A percentile compares a stretch with the other conserved stretches of the same genome.
Evolutionary conservation across 2,888 invertebrate genomes (phyloP).

Genomic region (Monopis laevigella): DNA sequence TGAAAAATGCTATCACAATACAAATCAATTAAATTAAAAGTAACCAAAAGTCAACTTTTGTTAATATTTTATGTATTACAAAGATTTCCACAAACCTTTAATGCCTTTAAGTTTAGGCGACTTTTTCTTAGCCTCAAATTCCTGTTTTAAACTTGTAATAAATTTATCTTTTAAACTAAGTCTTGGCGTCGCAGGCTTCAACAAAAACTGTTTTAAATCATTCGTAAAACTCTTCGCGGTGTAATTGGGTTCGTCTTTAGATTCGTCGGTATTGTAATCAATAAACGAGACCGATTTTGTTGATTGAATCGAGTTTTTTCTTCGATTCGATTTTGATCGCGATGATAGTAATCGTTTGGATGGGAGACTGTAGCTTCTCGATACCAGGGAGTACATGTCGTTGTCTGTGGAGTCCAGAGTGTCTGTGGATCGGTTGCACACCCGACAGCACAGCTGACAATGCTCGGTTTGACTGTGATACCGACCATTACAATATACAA

Average conservation of each 20-base stretch:
- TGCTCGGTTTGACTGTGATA: conserved; percentile 49
- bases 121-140: conserved; percentile 51
- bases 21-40: too few relatives aligned
- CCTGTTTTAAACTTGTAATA: conserved; percentile 56
- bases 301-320: conserved; percentile 56
- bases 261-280: conserved; percentile 50
- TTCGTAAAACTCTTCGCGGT: conserved; percentile 63
- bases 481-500: conserved; percentile 45
- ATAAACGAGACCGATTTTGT: conserved; percentile 59
- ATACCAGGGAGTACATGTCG: conserved; percentile 44
- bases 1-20: too few relatives aligned
- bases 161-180: conserved; percentile 57
- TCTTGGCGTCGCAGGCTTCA: conserved; percentile 51
- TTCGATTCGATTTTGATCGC: conserved; percentile 25
- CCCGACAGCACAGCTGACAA: conserved; percentile 45
- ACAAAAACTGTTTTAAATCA: conserved; percentile 54
- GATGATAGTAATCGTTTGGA: conserved; percentile 24
- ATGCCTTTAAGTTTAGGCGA: conserved; percentile 59
- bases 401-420: conserved; percentile 49
- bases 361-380: conserved; percentile 43
- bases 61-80: too few relatives aligned
- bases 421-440: conserved; percentile 48
- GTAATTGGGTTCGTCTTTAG: conserved; percentile 57
- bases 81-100: conserved; percentile 62
- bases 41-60: too few relatives aligned